phyloP scores from a whole-genome alignment of 2,797 vertebrate genomes.

The Sebastiscus tertius region DNA sequence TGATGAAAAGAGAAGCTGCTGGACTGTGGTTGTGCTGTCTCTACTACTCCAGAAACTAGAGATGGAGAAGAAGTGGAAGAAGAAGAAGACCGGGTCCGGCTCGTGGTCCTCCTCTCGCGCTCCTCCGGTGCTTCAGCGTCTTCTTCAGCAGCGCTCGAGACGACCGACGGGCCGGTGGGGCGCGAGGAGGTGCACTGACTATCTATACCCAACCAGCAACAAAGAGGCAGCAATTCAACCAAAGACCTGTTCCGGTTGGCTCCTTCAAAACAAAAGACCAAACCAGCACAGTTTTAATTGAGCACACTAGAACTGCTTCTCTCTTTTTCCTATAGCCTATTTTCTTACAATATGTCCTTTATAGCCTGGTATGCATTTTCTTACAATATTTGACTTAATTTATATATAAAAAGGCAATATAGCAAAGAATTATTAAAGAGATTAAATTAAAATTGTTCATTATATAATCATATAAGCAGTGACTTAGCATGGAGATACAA shows the following conservation, averaged over 20 bases:
- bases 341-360: background rate
- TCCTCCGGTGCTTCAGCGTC: conserved; percentile 30
- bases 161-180: conserved; percentile 54
- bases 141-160: conserved; percentile 45
- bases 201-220: conserved; percentile 14
- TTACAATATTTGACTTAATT: background rate
- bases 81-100: background rate
- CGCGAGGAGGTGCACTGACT: conserved; percentile 60
- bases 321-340: background rate
- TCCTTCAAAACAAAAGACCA: conserved; percentile 56
- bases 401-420: background rate
- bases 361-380: background rate
- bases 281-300: background rate
- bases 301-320: background rate
- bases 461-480: background rate
- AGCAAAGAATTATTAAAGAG: background rate
- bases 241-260: conserved; percentile 26
- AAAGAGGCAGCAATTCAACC: background rate
- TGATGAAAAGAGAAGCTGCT: conserved; percentile 20
- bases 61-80: background rate
- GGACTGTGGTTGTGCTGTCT: conserved; percentile 22
- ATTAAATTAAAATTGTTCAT: background rate
- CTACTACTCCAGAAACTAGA: conserved; percentile 10
- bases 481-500: background rate
- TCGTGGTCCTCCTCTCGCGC: conserved; percentile 36